Conservation (phyloP, 2,888 invertebrate genomes). For the Plebejus argus region DNA sequence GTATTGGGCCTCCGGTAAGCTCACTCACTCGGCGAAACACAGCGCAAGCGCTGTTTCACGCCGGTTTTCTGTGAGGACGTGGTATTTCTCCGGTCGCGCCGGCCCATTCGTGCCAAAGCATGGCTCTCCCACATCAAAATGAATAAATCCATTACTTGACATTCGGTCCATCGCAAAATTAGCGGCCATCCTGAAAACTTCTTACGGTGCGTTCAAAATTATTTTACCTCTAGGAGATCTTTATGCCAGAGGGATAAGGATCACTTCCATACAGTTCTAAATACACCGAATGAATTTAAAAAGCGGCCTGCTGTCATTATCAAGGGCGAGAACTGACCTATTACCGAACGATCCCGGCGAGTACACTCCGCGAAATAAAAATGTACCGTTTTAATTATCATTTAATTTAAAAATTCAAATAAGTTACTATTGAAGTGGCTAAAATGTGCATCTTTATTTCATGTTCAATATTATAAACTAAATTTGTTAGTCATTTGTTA, state of each 20-base stretch:
- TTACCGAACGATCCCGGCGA: constrained; percentile 1
- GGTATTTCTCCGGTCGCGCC: too few relatives aligned
- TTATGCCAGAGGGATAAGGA: not conserved
- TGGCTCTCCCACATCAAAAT: too few relatives aligned
- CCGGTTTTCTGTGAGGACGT: too few relatives aligned
- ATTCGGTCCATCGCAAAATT: not conserved
- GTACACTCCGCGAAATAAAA: not conserved
- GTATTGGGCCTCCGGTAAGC: too few relatives aligned
- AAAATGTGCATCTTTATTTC: too few relatives aligned
- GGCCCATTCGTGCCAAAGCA: too few relatives aligned
- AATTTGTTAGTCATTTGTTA: too few relatives aligned
- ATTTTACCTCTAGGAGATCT: too few relatives aligned
- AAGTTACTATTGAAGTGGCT: not conserved
- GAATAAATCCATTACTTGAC: not conserved
- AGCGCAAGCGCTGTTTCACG: too few relatives aligned
- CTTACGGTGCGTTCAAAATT: not conserved
- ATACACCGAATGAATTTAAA: not conserved
- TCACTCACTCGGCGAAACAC: too few relatives aligned
- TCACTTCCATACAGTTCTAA: not conserved
- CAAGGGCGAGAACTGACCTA: constrained; percentile 26
- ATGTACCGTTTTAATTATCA: not conserved
- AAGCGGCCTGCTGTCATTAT: not conserved
- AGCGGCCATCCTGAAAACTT: not conserved
- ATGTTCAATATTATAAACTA: too few relatives aligned
- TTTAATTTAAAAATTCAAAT: not conserved